Percentiles rank a stretch among this genome's conserved stretches.
These are phyloP conservation scores for Microtus pennsylvanicus DNA, from an alignment of 2,113 vertebrate species.

Conservation along the genomic window DNA sequence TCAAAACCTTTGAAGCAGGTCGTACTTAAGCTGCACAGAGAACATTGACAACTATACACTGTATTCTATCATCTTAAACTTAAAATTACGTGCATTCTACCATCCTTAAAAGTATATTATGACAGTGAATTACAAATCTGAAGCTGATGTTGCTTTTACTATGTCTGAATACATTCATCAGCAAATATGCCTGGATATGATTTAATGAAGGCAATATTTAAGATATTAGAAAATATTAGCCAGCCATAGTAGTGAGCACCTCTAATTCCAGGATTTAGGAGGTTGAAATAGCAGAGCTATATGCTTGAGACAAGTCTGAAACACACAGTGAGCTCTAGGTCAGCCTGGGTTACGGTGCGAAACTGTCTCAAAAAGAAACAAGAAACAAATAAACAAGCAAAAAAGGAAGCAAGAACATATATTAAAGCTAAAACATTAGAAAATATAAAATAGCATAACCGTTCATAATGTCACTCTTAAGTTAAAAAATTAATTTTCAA, in stretches of 20 bases:
- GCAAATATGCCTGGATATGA: neutral
- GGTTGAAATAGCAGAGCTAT: neutral
- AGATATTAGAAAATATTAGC: conserved; percentile 22
- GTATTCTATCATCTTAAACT: neutral
- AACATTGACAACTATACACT: neutral
- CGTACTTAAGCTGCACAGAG: neutral
- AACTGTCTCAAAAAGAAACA: neutral
- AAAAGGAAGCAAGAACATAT: neutral
- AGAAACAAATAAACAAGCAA: neutral
- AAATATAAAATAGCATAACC: neutral
- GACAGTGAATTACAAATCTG: neutral
- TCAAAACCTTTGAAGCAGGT: neutral
- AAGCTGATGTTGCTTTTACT: neutral
- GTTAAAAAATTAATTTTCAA: conserved; percentile 39
- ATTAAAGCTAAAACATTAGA: neutral
- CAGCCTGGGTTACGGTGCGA: neutral
- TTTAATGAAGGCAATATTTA: conserved; percentile 16
- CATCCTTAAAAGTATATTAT: neutral
- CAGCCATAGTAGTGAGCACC: neutral
- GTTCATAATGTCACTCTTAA: neutral
- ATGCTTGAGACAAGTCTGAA: neutral
- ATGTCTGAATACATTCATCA: neutral
- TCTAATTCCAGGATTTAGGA: neutral
- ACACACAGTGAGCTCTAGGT: neutral
- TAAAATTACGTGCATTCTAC: neutral